Base-by-base conservation (phyloP, 2,888 invertebrate genomes). In the Leptopilina drosophilae region DNA sequence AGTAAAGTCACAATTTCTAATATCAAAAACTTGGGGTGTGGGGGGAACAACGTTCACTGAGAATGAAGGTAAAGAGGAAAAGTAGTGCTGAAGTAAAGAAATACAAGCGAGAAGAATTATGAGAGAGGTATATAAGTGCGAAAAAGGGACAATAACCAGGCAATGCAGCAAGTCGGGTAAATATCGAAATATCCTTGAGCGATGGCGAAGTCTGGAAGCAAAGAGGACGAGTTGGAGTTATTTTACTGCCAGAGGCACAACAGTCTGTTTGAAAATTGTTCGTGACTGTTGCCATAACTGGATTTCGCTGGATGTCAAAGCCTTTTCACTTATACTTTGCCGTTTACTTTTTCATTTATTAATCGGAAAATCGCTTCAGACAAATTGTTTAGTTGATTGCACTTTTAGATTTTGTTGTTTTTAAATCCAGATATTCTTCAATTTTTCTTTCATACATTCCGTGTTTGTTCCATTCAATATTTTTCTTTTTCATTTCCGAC, bases 101-200 rank as follows among this genome's bases (percentile, higher is more conserved):
- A 53, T 49, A 49, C 20, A 69, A 69, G 73, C 26, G n/a, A 33
- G 33, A 73, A 73, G 73, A 67, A 67, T 73, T 73, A 73, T 73
- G 49, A 33, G 53, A 73, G 69, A 49, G 33, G 53, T 20, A 8
- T 53, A 73, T 49, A 69, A 46, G 67, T 49, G 67, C 67, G 67
- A 69, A 69, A 49, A 69, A 73, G 73, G 56, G 73, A 73, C 73
- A 73, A 53, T 73, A 53, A 73, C 73, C 53, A n/a, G 26, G 73
- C 53, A 73, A 26, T 46, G 49, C 69, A 49, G 26, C 49, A 26
- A n/a, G 67, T 69, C 49, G 67, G 49, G 67, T 69, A 69, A 69
- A 69, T 69, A 69, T 49, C 67, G 49, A 15, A 69, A 69, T 69
- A 69, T 66, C 65, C 67, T 26, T 12, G 56, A 53, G 73, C 73